Evolutionary conservation across 2,888 invertebrate genomes (phyloP).

Genomic region (Euplexia lucipara): DNA sequence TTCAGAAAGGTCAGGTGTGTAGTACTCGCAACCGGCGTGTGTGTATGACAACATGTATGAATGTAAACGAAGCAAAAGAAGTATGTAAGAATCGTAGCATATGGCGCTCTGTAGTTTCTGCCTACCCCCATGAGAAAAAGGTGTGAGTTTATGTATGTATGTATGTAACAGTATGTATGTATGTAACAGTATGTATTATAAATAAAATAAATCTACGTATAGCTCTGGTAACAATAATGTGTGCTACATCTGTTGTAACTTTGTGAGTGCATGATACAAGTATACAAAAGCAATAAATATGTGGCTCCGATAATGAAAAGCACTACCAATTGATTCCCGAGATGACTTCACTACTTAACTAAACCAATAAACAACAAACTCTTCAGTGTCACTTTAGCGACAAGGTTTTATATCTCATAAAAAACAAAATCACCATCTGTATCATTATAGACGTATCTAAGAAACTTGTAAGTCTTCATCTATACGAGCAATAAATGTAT

Average conservation of each 20-base stretch:
- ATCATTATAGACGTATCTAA: constrained; percentile 49
- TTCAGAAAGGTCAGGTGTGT: too few relatives aligned
- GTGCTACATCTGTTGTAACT: background rate
- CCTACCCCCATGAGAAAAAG: too few relatives aligned
- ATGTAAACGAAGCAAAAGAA: too few relatives aligned
- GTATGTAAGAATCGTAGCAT: too few relatives aligned
- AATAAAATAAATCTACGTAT: too few relatives aligned
- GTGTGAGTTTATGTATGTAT: too few relatives aligned
- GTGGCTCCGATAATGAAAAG: background rate
- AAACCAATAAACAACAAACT: constrained; percentile 25
- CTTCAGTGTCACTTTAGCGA: constrained; percentile 14
- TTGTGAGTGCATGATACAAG: background rate
- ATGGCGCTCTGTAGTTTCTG: too few relatives aligned
- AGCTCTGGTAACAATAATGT: too few relatives aligned
- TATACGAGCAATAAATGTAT: constrained; percentile 45
- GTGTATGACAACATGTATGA: too few relatives aligned
- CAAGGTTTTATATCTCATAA: constrained; percentile 43
- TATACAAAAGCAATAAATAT: background rate
- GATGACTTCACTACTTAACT: constrained; percentile 4
- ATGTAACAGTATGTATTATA: too few relatives aligned
- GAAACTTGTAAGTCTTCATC: constrained; percentile 36
- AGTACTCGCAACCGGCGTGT: too few relatives aligned
- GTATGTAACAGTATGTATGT: too few relatives aligned
- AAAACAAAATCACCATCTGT: constrained; percentile 39
- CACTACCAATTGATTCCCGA: background rate